Conservation (phyloP, 2,888 invertebrate species). For the Drosophila eohydei region DNA sequence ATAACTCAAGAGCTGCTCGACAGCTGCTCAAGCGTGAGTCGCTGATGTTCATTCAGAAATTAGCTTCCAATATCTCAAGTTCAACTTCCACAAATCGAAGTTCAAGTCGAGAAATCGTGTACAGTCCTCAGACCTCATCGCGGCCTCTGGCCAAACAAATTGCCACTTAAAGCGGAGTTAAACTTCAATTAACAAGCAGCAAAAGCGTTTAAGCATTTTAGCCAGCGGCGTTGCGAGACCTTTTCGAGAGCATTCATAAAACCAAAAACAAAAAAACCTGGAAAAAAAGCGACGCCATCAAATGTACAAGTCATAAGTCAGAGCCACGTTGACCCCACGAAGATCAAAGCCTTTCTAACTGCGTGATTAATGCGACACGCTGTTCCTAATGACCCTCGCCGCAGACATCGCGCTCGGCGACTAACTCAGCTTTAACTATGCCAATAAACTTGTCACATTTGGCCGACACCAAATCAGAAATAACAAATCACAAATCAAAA, state of each 20-base stretch:
- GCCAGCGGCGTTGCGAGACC: constrained; percentile 27
- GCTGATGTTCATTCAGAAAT: constrained; percentile 17
- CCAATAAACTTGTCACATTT: constrained; percentile 61
- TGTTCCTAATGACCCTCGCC: constrained; percentile 55
- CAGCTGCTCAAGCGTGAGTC: constrained; percentile 11
- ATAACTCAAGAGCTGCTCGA: constrained; percentile 9
- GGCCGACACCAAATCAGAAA: constrained; percentile 23
- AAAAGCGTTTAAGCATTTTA: constrained; percentile 41
- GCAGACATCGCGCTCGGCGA: constrained; percentile 14
- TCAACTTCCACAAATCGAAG: constrained; percentile 24
- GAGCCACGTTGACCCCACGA: constrained; percentile 45
- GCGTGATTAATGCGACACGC: constrained; percentile 57
- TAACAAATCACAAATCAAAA: constrained; percentile 31
- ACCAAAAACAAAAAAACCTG: background rate
- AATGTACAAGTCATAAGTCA: constrained; percentile 41
- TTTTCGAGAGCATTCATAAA: constrained; percentile 5
- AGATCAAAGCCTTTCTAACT: constrained; percentile 48
- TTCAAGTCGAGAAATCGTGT: constrained; percentile 49
- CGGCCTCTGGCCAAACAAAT: constrained; percentile 37
- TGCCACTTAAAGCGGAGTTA: constrained; percentile 53
- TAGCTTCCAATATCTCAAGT: constrained; percentile 22
- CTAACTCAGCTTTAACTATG: constrained; percentile 44
- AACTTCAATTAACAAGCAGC: constrained; percentile 54
- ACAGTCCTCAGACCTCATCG: constrained; percentile 13
- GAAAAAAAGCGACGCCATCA: constrained; percentile 17